Conservation (phyloP, 2,797 vertebrate species). For the Champsocephalus gunnari region DNA sequence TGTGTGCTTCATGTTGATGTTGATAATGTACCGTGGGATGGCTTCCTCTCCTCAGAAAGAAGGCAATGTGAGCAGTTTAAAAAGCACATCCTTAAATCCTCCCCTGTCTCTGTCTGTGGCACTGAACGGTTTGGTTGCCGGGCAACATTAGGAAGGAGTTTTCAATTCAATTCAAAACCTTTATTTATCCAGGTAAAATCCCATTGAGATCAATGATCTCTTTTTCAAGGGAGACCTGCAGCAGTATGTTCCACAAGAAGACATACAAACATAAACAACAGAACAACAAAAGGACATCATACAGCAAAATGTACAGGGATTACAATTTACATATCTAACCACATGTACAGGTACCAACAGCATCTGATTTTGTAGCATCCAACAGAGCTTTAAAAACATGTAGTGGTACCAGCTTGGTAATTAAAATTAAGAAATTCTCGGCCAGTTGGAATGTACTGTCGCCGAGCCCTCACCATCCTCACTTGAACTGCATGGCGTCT, state of each 20-base stretch:
- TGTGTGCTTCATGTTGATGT: slow-evolving; percentile 27
- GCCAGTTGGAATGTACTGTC: slow-evolving; percentile 46
- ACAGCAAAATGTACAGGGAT: no score
- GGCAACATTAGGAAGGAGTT: slow-evolving; percentile 71
- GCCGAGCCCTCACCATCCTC: slow-evolving; percentile 21
- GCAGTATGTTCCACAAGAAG: no score
- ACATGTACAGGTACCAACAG: no score
- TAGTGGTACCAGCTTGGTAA: no score
- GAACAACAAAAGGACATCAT: no score
- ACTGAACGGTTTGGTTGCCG: slow-evolving; percentile 65
- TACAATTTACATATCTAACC: no score
- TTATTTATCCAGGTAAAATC: no score
- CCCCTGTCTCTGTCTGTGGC: slow-evolving; percentile 31
- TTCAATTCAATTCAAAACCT: slow-evolving; percentile 37
- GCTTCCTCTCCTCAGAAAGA: slow-evolving; percentile 51
- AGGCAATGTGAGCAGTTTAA: slow-evolving; percentile 46
- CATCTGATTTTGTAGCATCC: no score
- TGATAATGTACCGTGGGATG: slow-evolving; percentile 43
- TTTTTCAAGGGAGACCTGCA: no score
- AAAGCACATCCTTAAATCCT: slow-evolving; percentile 71
- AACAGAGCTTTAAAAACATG: no score
- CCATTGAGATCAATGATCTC: no score
- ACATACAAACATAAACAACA: no score
- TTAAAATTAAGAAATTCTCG: slow-evolving; percentile 55
- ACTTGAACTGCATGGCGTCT: slow-evolving; percentile 8